phyloP scores from a whole-genome alignment of 2,113 vertebrate species.

The Oxyruncus cristatus region DNA sequence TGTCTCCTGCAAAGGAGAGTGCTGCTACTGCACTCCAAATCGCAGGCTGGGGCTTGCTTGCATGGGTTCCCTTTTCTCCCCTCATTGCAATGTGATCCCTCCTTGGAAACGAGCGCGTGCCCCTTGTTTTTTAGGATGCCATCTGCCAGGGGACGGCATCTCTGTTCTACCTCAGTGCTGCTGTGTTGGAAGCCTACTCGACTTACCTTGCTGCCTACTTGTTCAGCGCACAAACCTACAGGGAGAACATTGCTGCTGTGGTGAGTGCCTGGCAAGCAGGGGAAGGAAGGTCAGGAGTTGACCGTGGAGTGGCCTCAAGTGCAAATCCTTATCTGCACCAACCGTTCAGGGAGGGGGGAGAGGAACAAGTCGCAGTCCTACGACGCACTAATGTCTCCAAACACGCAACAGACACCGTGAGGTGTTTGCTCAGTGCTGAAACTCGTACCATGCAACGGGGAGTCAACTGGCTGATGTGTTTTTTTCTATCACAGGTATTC shows the following conservation, averaged over 20 bases:
- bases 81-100: not conserved
- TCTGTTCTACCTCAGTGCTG: slow-evolving; percentile 81
- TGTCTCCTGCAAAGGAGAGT: not conserved
- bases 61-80: not conserved
- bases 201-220: not conserved
- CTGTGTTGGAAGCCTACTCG: slow-evolving; percentile 62
- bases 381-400: fast-evolving
- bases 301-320: not conserved
- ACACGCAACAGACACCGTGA: not conserved
- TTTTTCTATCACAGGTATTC: slow-evolving; percentile 76
- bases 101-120: not conserved
- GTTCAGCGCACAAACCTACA: not conserved
- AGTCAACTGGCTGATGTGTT: not conserved
- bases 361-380: fast-evolving
- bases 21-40: not conserved
- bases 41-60: not conserved
- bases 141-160: slow-evolving; percentile 73
- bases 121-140: slow-evolving; percentile 68
- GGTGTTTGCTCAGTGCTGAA: not conserved
- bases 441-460: not conserved
- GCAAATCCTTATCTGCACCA: not conserved
- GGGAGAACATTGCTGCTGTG: slow-evolving; percentile 77
- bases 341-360: not conserved
- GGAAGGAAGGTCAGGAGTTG: not conserved
- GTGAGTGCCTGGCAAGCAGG: slow-evolving; percentile 54